phyloP scores from a whole-genome alignment of 1,140 invertebrate genomes.

The Drosophila setifemur region DNA sequence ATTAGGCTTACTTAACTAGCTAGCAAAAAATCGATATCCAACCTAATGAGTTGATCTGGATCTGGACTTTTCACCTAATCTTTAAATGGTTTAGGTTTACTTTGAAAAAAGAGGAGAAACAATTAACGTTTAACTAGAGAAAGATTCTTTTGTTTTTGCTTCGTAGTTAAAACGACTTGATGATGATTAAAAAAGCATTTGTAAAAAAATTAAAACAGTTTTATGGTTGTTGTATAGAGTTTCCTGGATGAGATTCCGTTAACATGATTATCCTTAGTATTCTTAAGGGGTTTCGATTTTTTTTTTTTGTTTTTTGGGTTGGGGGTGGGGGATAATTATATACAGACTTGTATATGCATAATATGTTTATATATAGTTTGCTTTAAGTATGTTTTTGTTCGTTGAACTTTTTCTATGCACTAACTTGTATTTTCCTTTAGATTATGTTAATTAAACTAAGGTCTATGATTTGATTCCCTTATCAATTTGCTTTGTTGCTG shows the following conservation, averaged over 20 bases:
- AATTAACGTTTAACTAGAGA: constrained; percentile 36
- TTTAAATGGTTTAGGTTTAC: not conserved
- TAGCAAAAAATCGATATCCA: not conserved
- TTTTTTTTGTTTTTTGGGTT: not conserved
- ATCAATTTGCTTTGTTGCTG: constrained; percentile 41
- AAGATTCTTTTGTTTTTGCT: constrained; percentile 56
- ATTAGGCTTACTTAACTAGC: constrained; percentile 10
- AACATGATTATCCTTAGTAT: constrained; percentile 49
- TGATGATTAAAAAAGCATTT: constrained; percentile 19
- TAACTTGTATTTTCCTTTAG: constrained; percentile 34
- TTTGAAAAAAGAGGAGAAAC: constrained; percentile 21
- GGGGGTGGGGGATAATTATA: constrained; percentile 21
- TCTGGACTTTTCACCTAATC: not conserved
- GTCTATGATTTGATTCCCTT: constrained; percentile 66
- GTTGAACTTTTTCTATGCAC: constrained; percentile 46
- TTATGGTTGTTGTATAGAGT: constrained; percentile 22
- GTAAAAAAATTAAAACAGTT: constrained; percentile 41
- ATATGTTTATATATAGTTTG: constrained; percentile 21
- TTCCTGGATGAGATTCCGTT: constrained; percentile 65
- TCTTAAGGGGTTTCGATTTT: constrained; percentile 3
- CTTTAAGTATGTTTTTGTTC: constrained; percentile 57
- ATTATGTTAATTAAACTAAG: constrained; percentile 56
- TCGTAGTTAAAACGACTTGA: constrained; percentile 8
- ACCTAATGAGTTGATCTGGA: constrained; percentile 34
- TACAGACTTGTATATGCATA: constrained; percentile 47